Evolutionary conservation across 2,113 vertebrate genomes (phyloP).

Genomic region (Pomatorhinus ruficollis): DNA sequence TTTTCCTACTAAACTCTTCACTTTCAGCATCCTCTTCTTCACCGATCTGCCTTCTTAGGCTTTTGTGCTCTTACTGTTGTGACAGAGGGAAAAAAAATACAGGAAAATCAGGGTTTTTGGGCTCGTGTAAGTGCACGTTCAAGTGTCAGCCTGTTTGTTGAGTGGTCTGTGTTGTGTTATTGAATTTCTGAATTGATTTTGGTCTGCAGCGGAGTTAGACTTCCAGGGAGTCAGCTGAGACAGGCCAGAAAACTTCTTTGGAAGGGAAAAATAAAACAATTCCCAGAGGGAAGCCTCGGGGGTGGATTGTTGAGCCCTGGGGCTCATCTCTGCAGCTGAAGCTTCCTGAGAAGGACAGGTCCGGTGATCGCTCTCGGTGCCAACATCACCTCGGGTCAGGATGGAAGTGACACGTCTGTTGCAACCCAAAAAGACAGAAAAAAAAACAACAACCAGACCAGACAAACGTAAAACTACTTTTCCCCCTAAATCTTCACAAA

Average conservation of each 20-base stretch:
- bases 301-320: background rate
- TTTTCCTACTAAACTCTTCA: background rate
- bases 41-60: background rate
- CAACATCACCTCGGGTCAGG: background rate
- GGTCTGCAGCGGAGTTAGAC: background rate
- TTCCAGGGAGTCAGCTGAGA: background rate
- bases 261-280: background rate
- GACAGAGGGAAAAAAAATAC: background rate
- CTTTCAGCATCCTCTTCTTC: background rate
- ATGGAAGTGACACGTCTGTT: background rate
- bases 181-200: background rate
- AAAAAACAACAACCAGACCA: background rate
- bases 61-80: background rate
- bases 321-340: background rate
- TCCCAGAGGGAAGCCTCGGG: background rate
- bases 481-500: background rate
- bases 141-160: background rate
- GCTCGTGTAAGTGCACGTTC: background rate
- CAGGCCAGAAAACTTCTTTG: background rate
- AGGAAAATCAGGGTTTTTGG: background rate
- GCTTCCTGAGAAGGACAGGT: background rate
- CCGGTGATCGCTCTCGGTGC: background rate
- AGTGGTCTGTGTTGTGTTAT: background rate
- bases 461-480: background rate
- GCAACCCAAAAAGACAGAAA: background rate